Base-by-base conservation (phyloP, 2,797 vertebrate species). In the Phoxinus dragarum region DNA sequence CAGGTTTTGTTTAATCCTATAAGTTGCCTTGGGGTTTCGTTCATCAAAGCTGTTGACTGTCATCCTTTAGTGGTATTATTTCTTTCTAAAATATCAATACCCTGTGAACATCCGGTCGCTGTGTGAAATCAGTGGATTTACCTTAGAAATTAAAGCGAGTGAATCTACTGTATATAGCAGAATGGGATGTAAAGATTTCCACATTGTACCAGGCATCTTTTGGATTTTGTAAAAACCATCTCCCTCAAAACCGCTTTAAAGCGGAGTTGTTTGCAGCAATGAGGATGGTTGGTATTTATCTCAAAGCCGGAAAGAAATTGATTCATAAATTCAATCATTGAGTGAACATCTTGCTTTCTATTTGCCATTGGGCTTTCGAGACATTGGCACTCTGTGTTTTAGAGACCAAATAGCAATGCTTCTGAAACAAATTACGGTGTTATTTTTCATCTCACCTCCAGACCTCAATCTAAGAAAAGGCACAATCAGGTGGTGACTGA, bases 401-500 rank as follows among this genome's bases (percentile, higher is more conserved):
- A 84, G 88, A 87, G 71, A 91, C 89, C 88, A 86, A 59, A 78
- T 68, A 85, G 81, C 84, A 85, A 89, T 93, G 86, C 87, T 86
- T 82, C 81, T 81, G 89, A 88, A 91, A 86, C 76, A 82, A 91
- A 91, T 89, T 81, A 91, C 84, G 56, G 78, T 78, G 73, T 87
- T 88, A 86, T 89, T 87, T 89, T 83, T 82, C 82, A 81, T 88
- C 87, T 88, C 89, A 84, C 84, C 90, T 91, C 84, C 84, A 77
- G 86, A 93, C 91, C 91, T 83, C 89, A 92, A 89, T 89, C 88
- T 77, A 75, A 86, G 82, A 88, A 85, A 82, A 88, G 83, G 87
- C 67, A 86, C 91, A 93, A 93, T 90, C 89, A 91, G 90, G 71
- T n/a, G 49, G 86, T 93, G 92, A 93, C 91, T 91, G 93, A 95